phyloP scores from a whole-genome alignment of 2,888 invertebrate genomes.

The Lydus trimaculatus region DNA sequence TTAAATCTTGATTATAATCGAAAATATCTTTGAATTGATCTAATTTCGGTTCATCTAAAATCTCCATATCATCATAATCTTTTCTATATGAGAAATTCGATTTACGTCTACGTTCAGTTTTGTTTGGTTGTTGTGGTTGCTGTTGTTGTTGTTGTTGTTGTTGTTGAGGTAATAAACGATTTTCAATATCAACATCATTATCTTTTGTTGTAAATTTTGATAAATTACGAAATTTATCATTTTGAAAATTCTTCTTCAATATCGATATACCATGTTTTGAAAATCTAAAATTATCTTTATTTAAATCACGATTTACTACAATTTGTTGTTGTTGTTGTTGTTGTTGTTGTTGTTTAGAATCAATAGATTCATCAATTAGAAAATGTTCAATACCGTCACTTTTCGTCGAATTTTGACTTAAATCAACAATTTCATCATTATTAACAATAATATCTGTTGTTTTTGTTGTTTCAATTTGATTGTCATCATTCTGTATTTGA shows the following conservation, averaged over 20 bases:
- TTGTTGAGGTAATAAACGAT: not conserved
- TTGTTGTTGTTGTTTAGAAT: slow-evolving; percentile 51
- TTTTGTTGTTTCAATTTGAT: slow-evolving; percentile 30
- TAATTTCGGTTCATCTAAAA: slow-evolving; percentile 29
- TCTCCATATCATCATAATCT: slow-evolving; percentile 57
- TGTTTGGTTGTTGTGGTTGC: slow-evolving; percentile 21
- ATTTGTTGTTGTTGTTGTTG: slow-evolving; percentile 45
- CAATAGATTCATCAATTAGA: slow-evolving; percentile 55
- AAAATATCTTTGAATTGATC: slow-evolving; percentile 32
- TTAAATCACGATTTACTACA: slow-evolving; percentile 31
- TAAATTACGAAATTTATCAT: slow-evolving; percentile 38
- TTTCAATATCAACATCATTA: slow-evolving; percentile 41
- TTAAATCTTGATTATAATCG: slow-evolving; percentile 45
- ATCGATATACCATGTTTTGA: slow-evolving; percentile 61
- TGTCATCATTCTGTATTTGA: slow-evolving; percentile 38
- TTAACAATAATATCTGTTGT: slow-evolving; percentile 51
- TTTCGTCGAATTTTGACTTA: slow-evolving; percentile 42
- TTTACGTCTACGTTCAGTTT: slow-evolving; percentile 55
- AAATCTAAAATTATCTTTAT: slow-evolving; percentile 52
- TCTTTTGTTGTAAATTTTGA: slow-evolving; percentile 38
- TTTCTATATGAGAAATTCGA: slow-evolving; percentile 56
- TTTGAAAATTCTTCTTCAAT: slow-evolving; percentile 53
- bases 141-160: slow-evolving; percentile 13
- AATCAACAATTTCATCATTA: slow-evolving; percentile 64
- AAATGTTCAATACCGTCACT: slow-evolving; percentile 52